Evolutionary conservation across 1,140 invertebrate species (phyloP), one percentile per base, ranked within the genome.

Genomic region (Orchesella cincta): DNA sequence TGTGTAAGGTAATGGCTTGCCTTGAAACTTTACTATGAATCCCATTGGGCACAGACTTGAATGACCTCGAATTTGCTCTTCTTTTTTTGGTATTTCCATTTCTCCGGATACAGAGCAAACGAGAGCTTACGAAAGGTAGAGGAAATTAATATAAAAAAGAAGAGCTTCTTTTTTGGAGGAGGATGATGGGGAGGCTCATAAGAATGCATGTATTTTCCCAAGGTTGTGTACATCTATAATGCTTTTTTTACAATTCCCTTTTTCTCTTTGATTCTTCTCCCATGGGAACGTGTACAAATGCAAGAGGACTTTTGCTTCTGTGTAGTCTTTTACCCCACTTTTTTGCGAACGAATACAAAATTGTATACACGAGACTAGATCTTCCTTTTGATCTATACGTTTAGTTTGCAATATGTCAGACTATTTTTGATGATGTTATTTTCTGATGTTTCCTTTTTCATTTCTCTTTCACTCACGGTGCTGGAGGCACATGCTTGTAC

Each of bases 1-100:
- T 79, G 78, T 79, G 74, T 75, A 76, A 76, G 78, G 78, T 77
- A 77, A 79, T 79, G 78, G 78, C 62, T 67, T 67, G 75, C 76
- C 71, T 51, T 39, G 71, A 73, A 73, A 73, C 71, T 73, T 39
- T 31, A 57, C 35, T 39, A 23, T 34, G 33, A 64, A 39, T 36
- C 34, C 74, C 74, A 67, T 14, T 28, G 33, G 39, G 62, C 64
- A 29, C 39, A 74, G 31, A 54, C 52, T 54, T 64, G 52, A 14
- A 16, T 75, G 74, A 36, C 57, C 52, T 64, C 57, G 34, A 64
- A 34, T 36, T 64, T 26, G 36, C 33, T 67, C 74, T 64, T 39
- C 57, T 28, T 64, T 75, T n/a, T n/a, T n/a, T n/a, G n/a, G n/a
- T n/a, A n/a, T n/a, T n/a, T 26, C 33, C 57, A 75, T 29, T 64